These are phyloP conservation scores for Micrasema minimum DNA, from an alignment of 1,140 invertebrate species.

Conservation along the genomic window DNA sequence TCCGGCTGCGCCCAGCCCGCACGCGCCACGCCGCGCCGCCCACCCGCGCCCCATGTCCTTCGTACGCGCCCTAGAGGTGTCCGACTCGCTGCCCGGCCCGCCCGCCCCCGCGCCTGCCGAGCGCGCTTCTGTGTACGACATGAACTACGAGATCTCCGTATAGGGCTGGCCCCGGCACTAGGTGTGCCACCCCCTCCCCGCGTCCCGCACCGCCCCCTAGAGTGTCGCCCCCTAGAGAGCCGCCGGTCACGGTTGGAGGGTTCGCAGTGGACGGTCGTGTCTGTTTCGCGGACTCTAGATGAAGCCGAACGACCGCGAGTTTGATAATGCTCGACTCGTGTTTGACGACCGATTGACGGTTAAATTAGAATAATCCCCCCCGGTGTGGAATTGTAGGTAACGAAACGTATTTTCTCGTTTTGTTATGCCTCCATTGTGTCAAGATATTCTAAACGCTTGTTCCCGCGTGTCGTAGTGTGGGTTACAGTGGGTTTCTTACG, in stretches of 20 bases:
- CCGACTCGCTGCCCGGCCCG: constrained; percentile 74
- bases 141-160: constrained; percentile 96
- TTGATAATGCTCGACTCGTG: too few species aligned
- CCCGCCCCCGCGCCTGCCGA: constrained; percentile 78
- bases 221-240: constrained; percentile 15
- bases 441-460: constrained; percentile 25
- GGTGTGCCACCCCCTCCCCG: constrained; percentile 43
- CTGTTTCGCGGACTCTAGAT: constrained; percentile 18
- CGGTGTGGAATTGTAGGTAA: constrained; percentile 2
- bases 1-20: constrained; percentile 73
- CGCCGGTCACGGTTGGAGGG: constrained; percentile 7
- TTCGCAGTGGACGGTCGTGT: constrained; percentile 8
- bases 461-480: constrained; percentile 18
- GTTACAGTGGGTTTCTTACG: constrained; percentile 11
- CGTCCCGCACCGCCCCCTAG: constrained; percentile 20
- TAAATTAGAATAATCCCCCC: constrained; percentile 18
- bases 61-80: constrained; percentile 90
- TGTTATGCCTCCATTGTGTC: constrained; percentile 2
- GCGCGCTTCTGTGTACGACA: constrained; percentile 90
- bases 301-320: constrained; percentile 17
- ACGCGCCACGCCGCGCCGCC: constrained; percentile 71
- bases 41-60: constrained; percentile 86
- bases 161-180: constrained; percentile 54
- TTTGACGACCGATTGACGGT: constrained; percentile 21
- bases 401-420: constrained; percentile 11